A percentile compares a stretch with the other conserved stretches of the same genome.
Evolutionary conservation across 2,888 invertebrate species (phyloP).

Genomic region (Ichneumon xanthorius): DNA sequence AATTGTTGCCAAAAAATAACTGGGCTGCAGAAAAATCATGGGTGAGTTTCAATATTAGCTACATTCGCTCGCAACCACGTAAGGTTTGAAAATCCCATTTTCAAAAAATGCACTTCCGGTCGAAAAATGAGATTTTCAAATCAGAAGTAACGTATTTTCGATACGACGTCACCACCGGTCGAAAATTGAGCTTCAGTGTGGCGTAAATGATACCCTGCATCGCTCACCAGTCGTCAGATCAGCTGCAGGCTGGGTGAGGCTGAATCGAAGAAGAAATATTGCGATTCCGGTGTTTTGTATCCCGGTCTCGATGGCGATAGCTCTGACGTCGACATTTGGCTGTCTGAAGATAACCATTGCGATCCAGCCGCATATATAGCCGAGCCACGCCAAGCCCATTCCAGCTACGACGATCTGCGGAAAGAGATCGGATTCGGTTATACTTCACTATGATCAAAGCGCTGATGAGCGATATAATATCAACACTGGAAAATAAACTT

Average conservation of each 20-base stretch:
- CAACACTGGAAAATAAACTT: slow-evolving; percentile 47
- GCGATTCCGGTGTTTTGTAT: slow-evolving; percentile 97
- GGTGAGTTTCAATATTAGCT: too few species aligned
- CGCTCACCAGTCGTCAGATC: slow-evolving; percentile 93
- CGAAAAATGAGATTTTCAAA: too few species aligned
- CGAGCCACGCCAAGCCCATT: slow-evolving; percentile 93
- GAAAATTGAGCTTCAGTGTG: background rate
- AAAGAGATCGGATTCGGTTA: slow-evolving; percentile 49
- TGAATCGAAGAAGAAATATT: slow-evolving; percentile 93
- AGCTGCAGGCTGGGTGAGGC: slow-evolving; percentile 93
- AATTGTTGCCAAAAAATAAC: too few species aligned
- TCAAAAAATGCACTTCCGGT: too few species aligned
- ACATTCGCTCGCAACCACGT: too few species aligned
- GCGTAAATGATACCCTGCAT: background rate
- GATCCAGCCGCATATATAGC: slow-evolving; percentile 90
- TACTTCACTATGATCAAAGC: slow-evolving; percentile 3
- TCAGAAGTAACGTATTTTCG: background rate
- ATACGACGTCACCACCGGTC: too few species aligned
- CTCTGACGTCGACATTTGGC: slow-evolving; percentile 89
- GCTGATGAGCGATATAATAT: background rate
- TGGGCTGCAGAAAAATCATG: too few species aligned
- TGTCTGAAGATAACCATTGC: slow-evolving; percentile 88
- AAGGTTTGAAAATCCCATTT: too few species aligned
- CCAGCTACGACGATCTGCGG: slow-evolving; percentile 92
- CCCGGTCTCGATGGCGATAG: slow-evolving; percentile 97